Evolutionary conservation across 2,888 invertebrate species (phyloP).

Genomic region (Tholera decimalis): DNA sequence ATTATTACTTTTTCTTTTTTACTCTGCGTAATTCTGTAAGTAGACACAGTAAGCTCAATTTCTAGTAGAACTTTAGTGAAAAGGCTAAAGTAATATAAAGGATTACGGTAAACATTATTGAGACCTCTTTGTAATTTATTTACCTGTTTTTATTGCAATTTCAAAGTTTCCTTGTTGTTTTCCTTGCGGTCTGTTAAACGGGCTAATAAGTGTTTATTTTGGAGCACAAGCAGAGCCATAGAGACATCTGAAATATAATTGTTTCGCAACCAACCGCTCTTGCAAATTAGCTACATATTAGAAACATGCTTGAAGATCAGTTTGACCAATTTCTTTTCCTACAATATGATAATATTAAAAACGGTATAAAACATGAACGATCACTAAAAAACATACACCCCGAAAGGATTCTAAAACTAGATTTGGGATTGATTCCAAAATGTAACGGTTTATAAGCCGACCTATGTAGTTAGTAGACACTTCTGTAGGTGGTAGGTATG

Average conservation of each 20-base stretch:
- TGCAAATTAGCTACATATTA: no score
- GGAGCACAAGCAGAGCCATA: not conserved
- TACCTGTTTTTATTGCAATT: conserved; percentile 18
- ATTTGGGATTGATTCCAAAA: not conserved
- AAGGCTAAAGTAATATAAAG: conserved; percentile 6
- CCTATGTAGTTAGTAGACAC: no score
- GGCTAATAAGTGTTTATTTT: conserved; percentile 7
- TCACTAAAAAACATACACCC: not conserved
- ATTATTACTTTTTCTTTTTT: no score
- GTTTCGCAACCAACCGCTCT: no score
- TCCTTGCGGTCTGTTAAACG: conserved; percentile 24
- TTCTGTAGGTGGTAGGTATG: not conserved
- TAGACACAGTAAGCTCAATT: not conserved
- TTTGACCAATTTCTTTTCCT: no score
- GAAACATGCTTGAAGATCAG: no score
- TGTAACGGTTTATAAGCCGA: not conserved
- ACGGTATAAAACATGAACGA: not conserved
- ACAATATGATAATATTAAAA: not conserved
- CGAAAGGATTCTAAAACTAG: not conserved
- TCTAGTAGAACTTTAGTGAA: not conserved
- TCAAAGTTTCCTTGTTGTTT: conserved; percentile 49
- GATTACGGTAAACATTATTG: conserved; percentile 38
- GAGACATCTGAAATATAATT: not conserved
- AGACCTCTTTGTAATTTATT: conserved; percentile 25
- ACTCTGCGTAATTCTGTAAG: no score